Percentiles rank a stretch among this genome's conserved stretches.
Conservation (phyloP, 2,797 vertebrate genomes). For the Babyrousa celebensis region DNA sequence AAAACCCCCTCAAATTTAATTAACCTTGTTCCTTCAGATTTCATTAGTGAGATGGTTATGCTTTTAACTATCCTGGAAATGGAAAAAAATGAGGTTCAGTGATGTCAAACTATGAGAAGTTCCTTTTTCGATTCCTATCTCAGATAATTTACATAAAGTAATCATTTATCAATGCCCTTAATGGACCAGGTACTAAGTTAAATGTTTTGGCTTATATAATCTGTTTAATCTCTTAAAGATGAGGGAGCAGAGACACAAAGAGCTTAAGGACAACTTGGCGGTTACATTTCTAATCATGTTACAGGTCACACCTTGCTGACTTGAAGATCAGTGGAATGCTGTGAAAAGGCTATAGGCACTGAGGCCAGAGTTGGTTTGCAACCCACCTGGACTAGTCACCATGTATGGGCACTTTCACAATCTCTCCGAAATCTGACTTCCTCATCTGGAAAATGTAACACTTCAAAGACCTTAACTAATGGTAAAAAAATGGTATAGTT, state of each 20-base stretch:
- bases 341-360: no score
- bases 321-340: not conserved
- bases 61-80: not conserved
- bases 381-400: not conserved
- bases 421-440: not conserved
- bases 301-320: not conserved
- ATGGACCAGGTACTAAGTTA: not conserved
- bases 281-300: not conserved
- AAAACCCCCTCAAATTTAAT: not conserved
- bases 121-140: not conserved
- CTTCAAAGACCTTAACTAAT: not conserved
- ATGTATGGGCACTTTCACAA: not conserved
- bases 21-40: not conserved
- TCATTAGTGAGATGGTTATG: not conserved
- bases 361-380: not conserved
- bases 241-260: not conserved
- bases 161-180: not conserved
- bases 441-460: not conserved
- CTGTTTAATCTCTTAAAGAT: slow-evolving; percentile 19
- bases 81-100: not conserved
- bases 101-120: slow-evolving; percentile 19
- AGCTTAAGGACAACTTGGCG: not conserved
- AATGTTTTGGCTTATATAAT: not conserved
- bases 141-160: slow-evolving; percentile 35
- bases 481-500: not conserved